Evolutionary conservation across 2,113 vertebrate genomes (phyloP).

Genomic region (Pseudonaja textilis): DNA sequence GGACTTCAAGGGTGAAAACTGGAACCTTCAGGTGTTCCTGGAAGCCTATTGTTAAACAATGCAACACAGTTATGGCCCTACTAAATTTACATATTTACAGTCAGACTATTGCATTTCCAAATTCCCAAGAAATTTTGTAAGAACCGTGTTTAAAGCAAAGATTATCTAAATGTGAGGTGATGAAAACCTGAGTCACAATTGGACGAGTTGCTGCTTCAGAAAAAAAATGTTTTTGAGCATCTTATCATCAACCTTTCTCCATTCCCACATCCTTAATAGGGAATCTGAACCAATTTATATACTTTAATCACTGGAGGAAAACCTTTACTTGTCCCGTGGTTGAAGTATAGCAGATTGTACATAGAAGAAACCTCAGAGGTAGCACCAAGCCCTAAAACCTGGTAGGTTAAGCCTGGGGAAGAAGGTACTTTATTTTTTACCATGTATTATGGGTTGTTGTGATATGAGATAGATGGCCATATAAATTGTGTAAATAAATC

Average conservation of each 20-base stretch:
- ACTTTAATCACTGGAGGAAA: background rate
- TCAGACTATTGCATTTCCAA: background rate
- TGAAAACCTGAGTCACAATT: background rate
- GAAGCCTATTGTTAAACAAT: background rate
- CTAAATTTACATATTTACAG: background rate
- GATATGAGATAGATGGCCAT: background rate
- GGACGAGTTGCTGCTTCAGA: background rate
- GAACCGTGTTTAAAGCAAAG: background rate
- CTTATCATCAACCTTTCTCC: accelerated
- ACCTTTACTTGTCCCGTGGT: background rate
- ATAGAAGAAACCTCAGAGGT: background rate
- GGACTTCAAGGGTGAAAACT: background rate
- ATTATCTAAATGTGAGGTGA: background rate
- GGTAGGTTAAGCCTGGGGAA: background rate
- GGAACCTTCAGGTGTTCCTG: background rate
- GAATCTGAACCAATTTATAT: background rate
- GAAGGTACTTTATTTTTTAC: background rate
- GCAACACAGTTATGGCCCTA: background rate
- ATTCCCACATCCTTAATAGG: background rate
- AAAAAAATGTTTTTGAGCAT: background rate
- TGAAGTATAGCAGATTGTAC: background rate
- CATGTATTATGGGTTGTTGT: background rate
- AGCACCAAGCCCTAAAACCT: background rate
- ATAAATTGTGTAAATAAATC: background rate
- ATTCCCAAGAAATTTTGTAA: background rate